Base-by-base conservation (phyloP, 2,888 invertebrate genomes). In the Ecliptopera silaceata region DNA sequence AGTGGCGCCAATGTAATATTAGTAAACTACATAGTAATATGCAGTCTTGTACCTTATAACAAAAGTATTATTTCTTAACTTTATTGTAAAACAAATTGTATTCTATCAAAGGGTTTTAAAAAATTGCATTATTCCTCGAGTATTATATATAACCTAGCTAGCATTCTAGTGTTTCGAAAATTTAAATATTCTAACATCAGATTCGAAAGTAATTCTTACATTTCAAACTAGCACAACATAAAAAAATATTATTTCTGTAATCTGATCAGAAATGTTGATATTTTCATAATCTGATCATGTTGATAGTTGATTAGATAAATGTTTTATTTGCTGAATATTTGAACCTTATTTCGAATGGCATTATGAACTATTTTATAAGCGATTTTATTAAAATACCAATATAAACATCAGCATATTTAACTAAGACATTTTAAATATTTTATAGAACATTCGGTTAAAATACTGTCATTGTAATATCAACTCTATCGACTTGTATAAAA, bases 111-210 rank as follows among this genome's bases (percentile, higher is more conserved):
- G 18, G 15, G 55, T 56, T 50, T 46, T 56, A 55, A 12, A 56
- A 56, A 59, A 52, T 59, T 62, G 59, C 59, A 59, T 61, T 57
- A 43, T 12, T 47, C 44, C 5, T 57, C 32, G 57, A 57, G 55
- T 56, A 58, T 63, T 47, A 39, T 38, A 44, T 49, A 50, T 61
- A 64, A 31, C 20, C 45, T 59, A 56, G 39, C 65, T 63, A 60
- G 59, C 58, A 56, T 46, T 42, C 59, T 61, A 59, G 55, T 43
- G 46, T 38, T 32, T 15, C 45, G 45, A 31, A 47, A 53, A 39
- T 26, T n/a, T 15, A 45, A 49, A 11, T 39, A 41, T 20, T 2
- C 4, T 39, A 13, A 13, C n/a, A 34, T 13, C 34, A 36, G 13
- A 36, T 36, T 36, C 10, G 15, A 10, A 36, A 15, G 15, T 8